A percentile compares a stretch with the other conserved stretches of the same genome.
These are phyloP conservation scores for Limulus polyphemus DNA, from an alignment of 2,888 invertebrate genomes.

Conservation along the genomic window DNA sequence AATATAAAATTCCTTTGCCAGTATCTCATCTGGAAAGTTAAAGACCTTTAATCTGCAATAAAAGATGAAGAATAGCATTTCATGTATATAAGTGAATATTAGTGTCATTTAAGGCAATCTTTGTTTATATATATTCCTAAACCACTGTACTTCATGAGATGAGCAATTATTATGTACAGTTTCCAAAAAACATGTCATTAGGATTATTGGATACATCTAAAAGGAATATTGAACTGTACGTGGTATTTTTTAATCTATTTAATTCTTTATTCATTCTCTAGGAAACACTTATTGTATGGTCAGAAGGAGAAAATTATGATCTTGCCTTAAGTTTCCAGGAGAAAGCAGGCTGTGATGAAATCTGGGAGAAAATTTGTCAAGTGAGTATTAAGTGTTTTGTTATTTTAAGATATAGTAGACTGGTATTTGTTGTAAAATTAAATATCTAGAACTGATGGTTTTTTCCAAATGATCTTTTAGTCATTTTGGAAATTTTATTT, in stretches of 20 bases:
- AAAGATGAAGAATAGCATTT: too few relatives aligned
- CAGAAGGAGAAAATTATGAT: constrained; percentile 98
- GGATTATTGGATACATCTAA: neutral
- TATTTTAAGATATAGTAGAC: neutral
- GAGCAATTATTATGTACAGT: constrained; percentile 1
- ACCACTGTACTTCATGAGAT: neutral
- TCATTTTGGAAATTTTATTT: too few relatives aligned
- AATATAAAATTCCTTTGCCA: too few relatives aligned
- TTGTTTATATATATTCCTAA: too few relatives aligned
- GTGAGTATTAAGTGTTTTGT: constrained; percentile 40
- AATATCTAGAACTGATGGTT: too few relatives aligned
- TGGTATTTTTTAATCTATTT: constrained; percentile 24
- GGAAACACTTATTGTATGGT: constrained; percentile 99
- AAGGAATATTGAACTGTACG: neutral
- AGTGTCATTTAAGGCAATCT: too few relatives aligned
- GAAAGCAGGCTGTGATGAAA: constrained; percentile 99
- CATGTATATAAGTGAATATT: too few relatives aligned
- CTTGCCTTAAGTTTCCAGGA: constrained; percentile 99
- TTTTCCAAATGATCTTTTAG: too few relatives aligned
- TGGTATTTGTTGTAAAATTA: too few relatives aligned
- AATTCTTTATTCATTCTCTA: constrained; percentile 30
- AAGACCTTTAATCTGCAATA: too few relatives aligned
- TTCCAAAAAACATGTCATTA: neutral
- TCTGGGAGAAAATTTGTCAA: constrained; percentile 99
- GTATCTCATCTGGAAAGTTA: too few relatives aligned